Base-by-base conservation (phyloP, 2,797 vertebrate genomes). In the Vipera ursinii region DNA sequence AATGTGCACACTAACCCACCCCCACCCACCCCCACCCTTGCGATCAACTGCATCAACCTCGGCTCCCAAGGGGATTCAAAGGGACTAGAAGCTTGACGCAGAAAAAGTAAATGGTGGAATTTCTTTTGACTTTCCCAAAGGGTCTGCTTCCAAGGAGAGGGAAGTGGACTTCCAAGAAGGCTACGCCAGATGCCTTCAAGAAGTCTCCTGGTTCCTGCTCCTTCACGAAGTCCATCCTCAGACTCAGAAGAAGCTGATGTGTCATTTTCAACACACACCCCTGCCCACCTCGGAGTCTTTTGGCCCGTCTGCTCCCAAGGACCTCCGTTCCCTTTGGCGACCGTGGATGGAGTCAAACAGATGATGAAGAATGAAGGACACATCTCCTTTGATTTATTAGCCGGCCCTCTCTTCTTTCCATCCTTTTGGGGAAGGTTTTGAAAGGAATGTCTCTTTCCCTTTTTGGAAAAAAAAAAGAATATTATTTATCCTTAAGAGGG, bases 341-440 rank as follows among this genome's bases (percentile, higher is more conserved):
- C 98, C 98, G 8, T 98, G 98, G 98, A 78, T 98, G 98, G 96
- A 87, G 95, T 22, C 73, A 0, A 22, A 1, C 0, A 0, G 73
- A 44, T 22, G 73, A 78, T 78, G 73, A 78, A 78, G 8, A 22
- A 7, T 0, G 17, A 44, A 78, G 32, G 6, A 95, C 95, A 90
- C 89, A 92, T 95, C 95, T 96, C 96, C 92, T 95, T 32, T 86
- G 15, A 78, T 51, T 89, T 32, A 96, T 94, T 96, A 95, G 95
- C 65, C 94, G 86, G 38, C 92, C 92, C 95, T 92, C 91, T 96
- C 94, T 17, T 95, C 38, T 90, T 95, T 93, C 86, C 95, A 95
- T 96, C 95, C 95, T 96, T 91, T 15, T 26, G 15, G 89, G 94
- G 91, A 63, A 20, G n/a, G 48, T 73, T 91, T 91, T 82, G 92